phyloP scores from a whole-genome alignment of 2,113 vertebrate species.

The Notothenia coriiceps region DNA sequence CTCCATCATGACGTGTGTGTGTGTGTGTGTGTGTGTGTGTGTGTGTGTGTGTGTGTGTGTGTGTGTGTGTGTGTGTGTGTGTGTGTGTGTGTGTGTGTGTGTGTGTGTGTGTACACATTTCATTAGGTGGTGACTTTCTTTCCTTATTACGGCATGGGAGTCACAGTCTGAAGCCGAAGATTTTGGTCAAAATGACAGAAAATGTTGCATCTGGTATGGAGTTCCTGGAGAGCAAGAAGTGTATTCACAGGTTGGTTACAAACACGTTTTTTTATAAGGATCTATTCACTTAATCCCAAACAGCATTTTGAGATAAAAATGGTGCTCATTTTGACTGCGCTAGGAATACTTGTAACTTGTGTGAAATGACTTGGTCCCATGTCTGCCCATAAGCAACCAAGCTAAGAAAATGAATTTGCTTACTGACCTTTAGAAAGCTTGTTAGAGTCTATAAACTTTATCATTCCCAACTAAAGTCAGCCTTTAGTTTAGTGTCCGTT shows the following conservation, averaged over 20 bases:
- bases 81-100: constrained; percentile 27
- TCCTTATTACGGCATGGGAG: constrained; percentile 90
- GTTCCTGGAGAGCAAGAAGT: constrained; percentile 94
- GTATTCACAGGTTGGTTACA: constrained; percentile 92
- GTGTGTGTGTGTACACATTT: constrained; percentile 17
- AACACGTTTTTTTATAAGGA: no score
- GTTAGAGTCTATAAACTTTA: no score
- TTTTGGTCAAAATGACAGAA: constrained; percentile 91
- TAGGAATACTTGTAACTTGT: no score
- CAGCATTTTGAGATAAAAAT: background rate
- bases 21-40: constrained; percentile 8
- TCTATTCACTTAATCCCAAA: background rate
- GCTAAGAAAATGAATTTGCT: no score
- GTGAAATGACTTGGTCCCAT: no score
- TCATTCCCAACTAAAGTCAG: no score
- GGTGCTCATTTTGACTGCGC: no score
- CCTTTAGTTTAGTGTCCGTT: no score
- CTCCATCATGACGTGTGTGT: constrained; percentile 28
- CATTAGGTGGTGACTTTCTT: constrained; percentile 94
- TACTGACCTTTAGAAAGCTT: no score
- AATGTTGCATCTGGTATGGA: constrained; percentile 93
- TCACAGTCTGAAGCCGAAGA: constrained; percentile 82
- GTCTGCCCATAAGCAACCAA: no score
- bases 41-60: constrained; percentile 19
- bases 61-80: constrained; percentile 40